Percentiles rank a stretch among this genome's conserved stretches.
Conservation (phyloP, 30 jellyfish, hydroid and myxozoan species). For the Cassiopea andromeda region DNA sequence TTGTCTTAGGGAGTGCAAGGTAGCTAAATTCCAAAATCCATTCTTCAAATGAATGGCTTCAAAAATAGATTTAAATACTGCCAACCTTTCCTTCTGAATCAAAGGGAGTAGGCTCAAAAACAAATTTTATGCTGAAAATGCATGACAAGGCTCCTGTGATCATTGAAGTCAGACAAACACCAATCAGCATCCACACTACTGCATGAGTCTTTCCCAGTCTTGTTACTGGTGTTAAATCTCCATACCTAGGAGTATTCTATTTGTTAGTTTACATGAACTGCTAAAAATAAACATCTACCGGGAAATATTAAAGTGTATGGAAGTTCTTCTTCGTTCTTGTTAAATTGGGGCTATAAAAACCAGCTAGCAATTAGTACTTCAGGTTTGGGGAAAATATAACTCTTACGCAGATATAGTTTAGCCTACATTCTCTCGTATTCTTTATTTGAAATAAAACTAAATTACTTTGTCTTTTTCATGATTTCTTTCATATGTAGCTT, state of each 20-base stretch:
- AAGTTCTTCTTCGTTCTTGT: background rate
- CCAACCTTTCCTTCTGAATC: constrained; percentile 26
- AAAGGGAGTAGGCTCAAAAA: background rate
- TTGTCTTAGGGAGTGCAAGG: too few relatives aligned
- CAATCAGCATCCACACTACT: constrained; percentile 31
- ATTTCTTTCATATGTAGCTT: too few relatives aligned
- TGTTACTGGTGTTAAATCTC: constrained; percentile 48
- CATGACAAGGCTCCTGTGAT: constrained; percentile 28
- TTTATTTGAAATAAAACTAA: too few relatives aligned
- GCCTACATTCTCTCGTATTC: too few relatives aligned
- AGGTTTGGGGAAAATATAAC: background rate
- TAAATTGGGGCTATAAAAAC: background rate
- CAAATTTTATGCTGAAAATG: constrained; percentile 1
- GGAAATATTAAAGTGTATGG: background rate
- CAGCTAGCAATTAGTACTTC: background rate
- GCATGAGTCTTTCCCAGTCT: constrained; percentile 24
- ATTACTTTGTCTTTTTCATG: too few relatives aligned
- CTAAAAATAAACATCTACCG: background rate
- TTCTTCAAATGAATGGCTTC: background rate
- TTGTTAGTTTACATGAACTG: background rate
- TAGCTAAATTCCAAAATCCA: too few relatives aligned
- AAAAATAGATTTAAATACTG: background rate
- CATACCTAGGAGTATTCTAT: constrained; percentile 5
- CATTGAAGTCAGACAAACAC: constrained; percentile 22
- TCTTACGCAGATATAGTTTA: too few relatives aligned